Conservation (phyloP, 92 coral and sea anemone genomes). For the Bergia sp. region DNA sequence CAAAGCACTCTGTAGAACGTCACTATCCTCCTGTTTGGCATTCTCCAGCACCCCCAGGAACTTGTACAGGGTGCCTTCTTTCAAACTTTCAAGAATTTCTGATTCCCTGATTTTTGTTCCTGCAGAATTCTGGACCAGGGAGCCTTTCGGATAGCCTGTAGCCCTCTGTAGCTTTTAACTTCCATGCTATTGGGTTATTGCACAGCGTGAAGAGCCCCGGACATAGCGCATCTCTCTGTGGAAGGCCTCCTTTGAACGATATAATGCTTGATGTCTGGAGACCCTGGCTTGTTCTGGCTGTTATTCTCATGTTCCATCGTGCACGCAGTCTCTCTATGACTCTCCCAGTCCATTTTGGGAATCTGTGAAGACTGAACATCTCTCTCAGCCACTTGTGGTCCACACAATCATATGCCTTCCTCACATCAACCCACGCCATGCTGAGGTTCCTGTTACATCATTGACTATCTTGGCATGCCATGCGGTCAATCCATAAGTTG, state of each 20-base stretch:
- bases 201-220: conserved; percentile 28
- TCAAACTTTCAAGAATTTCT: neutral
- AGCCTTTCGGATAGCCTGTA: neutral
- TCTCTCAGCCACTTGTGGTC: conserved; percentile 42
- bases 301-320: conserved; percentile 39
- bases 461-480: conserved; percentile 59
- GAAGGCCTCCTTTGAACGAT: conserved; percentile 27
- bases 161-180: neutral
- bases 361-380: conserved; percentile 39
- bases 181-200: conserved; percentile 18
- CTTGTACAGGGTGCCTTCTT: neutral
- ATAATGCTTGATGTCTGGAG: conserved; percentile 17
- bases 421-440: conserved; percentile 33
- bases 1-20: conserved; percentile 22
- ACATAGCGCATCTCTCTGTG: conserved; percentile 48
- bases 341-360: conserved; percentile 42
- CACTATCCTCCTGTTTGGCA: conserved; percentile 44
- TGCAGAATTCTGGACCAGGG: neutral
- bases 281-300: conserved; percentile 35
- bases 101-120: neutral
- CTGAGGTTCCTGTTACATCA: conserved; percentile 49
- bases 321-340: conserved; percentile 32
- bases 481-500: conserved; percentile 52
- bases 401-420: conserved; percentile 57
- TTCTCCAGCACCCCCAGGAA: conserved; percentile 49